A percentile compares a stretch with the other conserved stretches of the same genome.
Evolutionary conservation across 2,113 vertebrate genomes (phyloP).

Genomic region (Nothobranchius kuhntae): DNA sequence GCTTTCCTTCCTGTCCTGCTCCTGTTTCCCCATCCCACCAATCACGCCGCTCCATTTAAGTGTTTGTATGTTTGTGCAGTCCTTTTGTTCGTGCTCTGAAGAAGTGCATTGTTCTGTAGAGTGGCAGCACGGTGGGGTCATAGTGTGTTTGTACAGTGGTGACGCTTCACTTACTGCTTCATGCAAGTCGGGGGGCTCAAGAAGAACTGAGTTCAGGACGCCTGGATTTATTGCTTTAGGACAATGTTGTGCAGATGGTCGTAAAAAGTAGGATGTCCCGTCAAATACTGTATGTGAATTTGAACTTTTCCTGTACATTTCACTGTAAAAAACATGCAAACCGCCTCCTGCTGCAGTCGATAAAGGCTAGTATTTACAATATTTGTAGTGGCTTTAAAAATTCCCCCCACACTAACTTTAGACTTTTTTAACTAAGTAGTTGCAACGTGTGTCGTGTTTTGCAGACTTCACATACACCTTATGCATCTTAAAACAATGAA

Average conservation of each 20-base stretch:
- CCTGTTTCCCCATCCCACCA: conserved; percentile 67
- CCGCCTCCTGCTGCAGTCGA: not conserved
- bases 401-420: too few relatives aligned
- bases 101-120: conserved; percentile 69
- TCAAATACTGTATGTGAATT: not conserved
- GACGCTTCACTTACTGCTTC: conserved; percentile 43
- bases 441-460: too few relatives aligned
- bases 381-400: not conserved
- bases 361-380: not conserved
- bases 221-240: conserved; percentile 4
- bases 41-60: conserved; percentile 48
- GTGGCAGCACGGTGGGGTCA: conserved; percentile 63
- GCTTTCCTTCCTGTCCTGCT: conserved; percentile 76
- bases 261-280: conserved; percentile 14
- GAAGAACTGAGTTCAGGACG: conserved; percentile 15
- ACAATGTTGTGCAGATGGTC: conserved; percentile 9
- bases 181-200: conserved; percentile 21
- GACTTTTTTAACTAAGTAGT: too few relatives aligned
- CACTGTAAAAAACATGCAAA: not conserved
- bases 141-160: conserved; percentile 73
- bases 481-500: too few relatives aligned
- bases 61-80: conserved; percentile 61
- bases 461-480: too few relatives aligned
- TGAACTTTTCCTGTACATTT: not conserved
- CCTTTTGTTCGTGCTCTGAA: conserved; percentile 52